A percentile compares a stretch with the other conserved stretches of the same genome.
Evolutionary conservation across 2,888 invertebrate species (phyloP).

Genomic region (Eupelmus urozonus): DNA sequence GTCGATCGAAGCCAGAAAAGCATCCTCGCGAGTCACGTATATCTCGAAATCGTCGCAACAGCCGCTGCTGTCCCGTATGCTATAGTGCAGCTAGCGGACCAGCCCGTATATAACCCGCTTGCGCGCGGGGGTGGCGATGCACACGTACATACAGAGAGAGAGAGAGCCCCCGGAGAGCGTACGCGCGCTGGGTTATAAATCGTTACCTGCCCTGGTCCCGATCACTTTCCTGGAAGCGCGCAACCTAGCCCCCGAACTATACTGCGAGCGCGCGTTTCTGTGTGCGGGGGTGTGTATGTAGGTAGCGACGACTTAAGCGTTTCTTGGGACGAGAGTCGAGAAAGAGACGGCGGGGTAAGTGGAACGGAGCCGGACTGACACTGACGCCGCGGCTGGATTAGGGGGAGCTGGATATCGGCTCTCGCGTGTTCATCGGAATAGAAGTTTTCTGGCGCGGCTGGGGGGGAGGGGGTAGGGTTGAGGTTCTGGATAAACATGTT

Average conservation of each 20-base stretch:
- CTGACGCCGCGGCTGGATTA: too few species aligned
- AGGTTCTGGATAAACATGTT: too few species aligned
- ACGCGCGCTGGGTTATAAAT: conserved; percentile 47
- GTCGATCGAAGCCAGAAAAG: too few species aligned
- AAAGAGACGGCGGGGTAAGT: conserved; percentile 25
- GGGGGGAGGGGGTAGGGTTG: too few species aligned
- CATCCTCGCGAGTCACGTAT: too few species aligned
- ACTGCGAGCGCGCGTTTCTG: not conserved
- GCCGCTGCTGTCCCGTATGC: not conserved
- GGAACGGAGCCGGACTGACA: conserved; percentile 12
- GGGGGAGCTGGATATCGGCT: too few species aligned
- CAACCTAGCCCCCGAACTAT: conserved; percentile 6
- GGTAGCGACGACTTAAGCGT: not conserved
- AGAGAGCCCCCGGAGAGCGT: too few species aligned
- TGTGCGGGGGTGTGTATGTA: too few species aligned
- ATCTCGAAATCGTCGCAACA: too few species aligned
- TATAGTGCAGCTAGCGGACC: not conserved
- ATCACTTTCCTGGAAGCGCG: conserved; percentile 48
- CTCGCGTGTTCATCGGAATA: too few species aligned
- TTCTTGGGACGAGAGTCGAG: conserved; percentile 33
- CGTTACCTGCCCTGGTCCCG: conserved; percentile 52
- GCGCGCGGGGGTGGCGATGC: not conserved
- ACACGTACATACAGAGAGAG: not conserved
- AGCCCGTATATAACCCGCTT: not conserved
- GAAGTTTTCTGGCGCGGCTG: too few species aligned